Conservation (phyloP, 2,888 invertebrate species). For the Acanthosoma haemorrhoidale region DNA sequence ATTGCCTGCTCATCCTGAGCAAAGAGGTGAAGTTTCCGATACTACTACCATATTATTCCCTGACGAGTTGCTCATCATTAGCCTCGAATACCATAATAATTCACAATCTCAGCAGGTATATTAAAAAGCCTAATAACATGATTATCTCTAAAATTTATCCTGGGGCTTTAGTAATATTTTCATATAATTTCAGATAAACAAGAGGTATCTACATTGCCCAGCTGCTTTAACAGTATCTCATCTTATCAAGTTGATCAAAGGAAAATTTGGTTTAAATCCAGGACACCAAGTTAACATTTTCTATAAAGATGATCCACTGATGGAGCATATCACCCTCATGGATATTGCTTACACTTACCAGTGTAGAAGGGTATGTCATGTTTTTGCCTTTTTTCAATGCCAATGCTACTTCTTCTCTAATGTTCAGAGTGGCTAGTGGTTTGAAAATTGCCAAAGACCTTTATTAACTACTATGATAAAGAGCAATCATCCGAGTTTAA, state of each 20-base stretch:
- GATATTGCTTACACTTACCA: slow-evolving; percentile 93
- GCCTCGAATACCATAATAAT: slow-evolving; percentile 47
- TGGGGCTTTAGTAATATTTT: neutral
- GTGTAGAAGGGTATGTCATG: slow-evolving; percentile 79
- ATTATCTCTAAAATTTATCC: neutral
- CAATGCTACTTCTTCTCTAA: no score
- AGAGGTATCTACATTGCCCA: slow-evolving; percentile 76
- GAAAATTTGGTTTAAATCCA: slow-evolving; percentile 71
- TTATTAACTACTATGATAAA: no score
- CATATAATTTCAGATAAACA: slow-evolving; percentile 22
- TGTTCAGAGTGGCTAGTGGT: no score
- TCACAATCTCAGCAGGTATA: slow-evolving; percentile 33
- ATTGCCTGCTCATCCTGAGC: slow-evolving; percentile 46
- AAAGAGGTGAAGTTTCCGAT: slow-evolving; percentile 51
- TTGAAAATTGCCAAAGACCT: no score
- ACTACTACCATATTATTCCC: slow-evolving; percentile 59
- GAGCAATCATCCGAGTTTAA: no score
- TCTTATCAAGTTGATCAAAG: slow-evolving; percentile 79
- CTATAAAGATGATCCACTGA: slow-evolving; percentile 76
- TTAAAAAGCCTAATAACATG: neutral
- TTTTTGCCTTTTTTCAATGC: no score
- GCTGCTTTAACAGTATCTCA: slow-evolving; percentile 84
- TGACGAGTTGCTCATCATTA: slow-evolving; percentile 61
- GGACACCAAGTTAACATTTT: slow-evolving; percentile 63
- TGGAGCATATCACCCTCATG: slow-evolving; percentile 85